These are phyloP conservation scores for Chrysotoxum bicinctum DNA, from an alignment of 2,888 invertebrate genomes.

Conservation along the genomic window DNA sequence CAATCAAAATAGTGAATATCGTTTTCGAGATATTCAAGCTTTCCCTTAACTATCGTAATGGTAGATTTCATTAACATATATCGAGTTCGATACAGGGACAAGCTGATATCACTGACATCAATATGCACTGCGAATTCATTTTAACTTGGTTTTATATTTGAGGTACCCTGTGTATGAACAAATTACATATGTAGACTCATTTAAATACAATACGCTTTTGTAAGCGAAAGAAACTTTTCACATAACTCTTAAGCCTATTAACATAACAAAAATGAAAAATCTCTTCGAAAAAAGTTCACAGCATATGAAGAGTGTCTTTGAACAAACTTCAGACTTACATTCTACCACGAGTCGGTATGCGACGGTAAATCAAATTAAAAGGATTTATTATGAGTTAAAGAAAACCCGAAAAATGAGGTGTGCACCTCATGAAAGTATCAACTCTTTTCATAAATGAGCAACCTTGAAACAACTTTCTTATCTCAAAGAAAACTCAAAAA, in stretches of 20 bases:
- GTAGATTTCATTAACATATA: no score
- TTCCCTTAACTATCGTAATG: no score
- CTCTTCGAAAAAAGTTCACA: not conserved
- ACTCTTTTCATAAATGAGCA: not conserved
- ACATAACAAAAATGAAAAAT: not conserved
- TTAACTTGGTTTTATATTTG: no score
- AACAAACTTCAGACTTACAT: not conserved
- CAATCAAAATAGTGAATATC: no score
- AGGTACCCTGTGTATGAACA: no score
- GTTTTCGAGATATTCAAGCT: no score
- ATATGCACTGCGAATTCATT: no score
- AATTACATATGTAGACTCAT: no score
- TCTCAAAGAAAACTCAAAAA: conserved; percentile 1
- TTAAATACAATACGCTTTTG: not conserved
- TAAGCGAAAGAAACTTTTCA: not conserved
- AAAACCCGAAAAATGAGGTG: not conserved
- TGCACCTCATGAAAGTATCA: not conserved
- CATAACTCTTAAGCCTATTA: not conserved
- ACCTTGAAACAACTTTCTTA: conserved; percentile 16
- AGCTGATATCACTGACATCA: no score
- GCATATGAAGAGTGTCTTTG: not conserved
- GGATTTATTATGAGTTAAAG: not conserved
- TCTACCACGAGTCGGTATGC: not conserved
- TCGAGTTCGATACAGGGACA: no score
- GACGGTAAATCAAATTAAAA: not conserved